These are phyloP conservation scores for Artibeus jamaicensis DNA, from an alignment of 2,797 vertebrate species.

Conservation along the genomic window DNA sequence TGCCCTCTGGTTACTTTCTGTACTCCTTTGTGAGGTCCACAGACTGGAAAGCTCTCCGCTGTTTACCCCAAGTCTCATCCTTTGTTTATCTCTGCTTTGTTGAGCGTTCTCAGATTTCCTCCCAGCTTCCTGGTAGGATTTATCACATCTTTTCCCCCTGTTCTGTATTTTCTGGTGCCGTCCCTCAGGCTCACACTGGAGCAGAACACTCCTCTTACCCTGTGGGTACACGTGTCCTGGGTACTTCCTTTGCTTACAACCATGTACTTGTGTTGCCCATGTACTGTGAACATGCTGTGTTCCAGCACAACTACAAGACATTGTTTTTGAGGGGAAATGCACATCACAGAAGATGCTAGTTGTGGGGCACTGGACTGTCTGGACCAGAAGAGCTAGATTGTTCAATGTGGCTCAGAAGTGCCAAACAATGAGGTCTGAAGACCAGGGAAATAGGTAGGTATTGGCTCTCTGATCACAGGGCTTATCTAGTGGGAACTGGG, in stretches of 20 bases:
- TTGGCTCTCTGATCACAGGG: not conserved
- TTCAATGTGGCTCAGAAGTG: not conserved
- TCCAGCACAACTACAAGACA: not conserved
- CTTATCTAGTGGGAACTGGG: not conserved
- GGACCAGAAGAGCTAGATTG: not conserved
- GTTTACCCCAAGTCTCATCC: not conserved
- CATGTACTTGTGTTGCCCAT: not conserved
- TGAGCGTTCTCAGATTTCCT: not conserved
- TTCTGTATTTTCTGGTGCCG: not conserved
- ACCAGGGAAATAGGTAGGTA: not conserved
- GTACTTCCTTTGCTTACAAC: not conserved
- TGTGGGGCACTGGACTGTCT: not conserved
- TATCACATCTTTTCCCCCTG: not conserved
- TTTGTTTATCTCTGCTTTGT: not conserved
- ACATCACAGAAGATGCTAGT: not conserved
- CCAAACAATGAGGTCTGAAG: not conserved
- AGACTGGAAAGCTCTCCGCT: not conserved
- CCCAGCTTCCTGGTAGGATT: not conserved
- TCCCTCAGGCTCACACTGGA: not conserved
- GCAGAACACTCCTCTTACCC: not conserved
- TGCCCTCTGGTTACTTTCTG: conserved; percentile 50
- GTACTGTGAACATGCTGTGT: not conserved
- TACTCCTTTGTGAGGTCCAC: not conserved
- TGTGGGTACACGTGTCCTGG: not conserved
- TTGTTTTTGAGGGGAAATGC: not conserved